Base-by-base conservation (phyloP, 1,140 invertebrate genomes). In the Drosophila littoralis region DNA sequence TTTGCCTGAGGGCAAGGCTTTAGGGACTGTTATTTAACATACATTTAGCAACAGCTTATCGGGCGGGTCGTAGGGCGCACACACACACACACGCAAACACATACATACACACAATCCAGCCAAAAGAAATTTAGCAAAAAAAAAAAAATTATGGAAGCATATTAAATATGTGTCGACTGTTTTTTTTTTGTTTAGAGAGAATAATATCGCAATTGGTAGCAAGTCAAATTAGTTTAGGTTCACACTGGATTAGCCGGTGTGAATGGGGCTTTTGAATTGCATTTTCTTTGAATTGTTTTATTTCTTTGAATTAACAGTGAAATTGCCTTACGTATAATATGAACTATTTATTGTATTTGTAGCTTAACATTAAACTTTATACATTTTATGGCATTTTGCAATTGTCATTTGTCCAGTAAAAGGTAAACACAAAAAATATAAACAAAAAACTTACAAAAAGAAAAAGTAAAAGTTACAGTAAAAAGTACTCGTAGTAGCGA, bases 301-400 rank as follows among this genome's bases (percentile, higher is more conserved):
- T 4, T 22, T 64, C 28, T 63, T 57, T 67, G 32, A 77, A 81
- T 81, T 61, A 74, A 77, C 51, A 75, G 76, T 89, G 66, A 88
- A 75, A 89, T 88, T 83, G 83, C 83, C 83, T 88, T 88, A 88
- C 77, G 63, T 85, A 77, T 77, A 58, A 63, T 72, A 79, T 75
- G 63, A 88, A 86, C 84, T 86, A 88, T 79, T 89, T 71, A 75
- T 65, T 79, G 69, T 89, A 88, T 83, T 79, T 81, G 69, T 88
- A 88, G 83, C 68, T 79, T 73, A 51, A 69, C 64, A 61, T 42
- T 64, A 51, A 51, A 71, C 74, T 86, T 86, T 79, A 77, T 82
- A 88, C 79, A 85, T 76, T 78, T 75, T 61, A 79, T 67, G 77
- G 70, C 72, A 78, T 76, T 75, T 72, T 66, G 68, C 67, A 76